Base-by-base conservation (phyloP, 2,113 vertebrate genomes). In the Taurulus bubalis region DNA sequence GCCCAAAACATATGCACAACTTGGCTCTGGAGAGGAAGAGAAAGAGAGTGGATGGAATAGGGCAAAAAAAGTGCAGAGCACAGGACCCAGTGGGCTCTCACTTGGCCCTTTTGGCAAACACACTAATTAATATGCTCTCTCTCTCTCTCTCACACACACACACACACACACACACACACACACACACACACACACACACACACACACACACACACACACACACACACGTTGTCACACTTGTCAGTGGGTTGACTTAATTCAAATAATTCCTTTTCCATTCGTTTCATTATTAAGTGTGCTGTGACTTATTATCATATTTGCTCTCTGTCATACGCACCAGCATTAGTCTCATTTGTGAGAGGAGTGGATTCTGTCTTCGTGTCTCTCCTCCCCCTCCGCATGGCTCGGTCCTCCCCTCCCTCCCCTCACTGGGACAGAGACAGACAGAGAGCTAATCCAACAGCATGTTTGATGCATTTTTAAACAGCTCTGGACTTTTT, bases 401-500 rank as follows among this genome's bases (percentile, higher is more conserved):
- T n/a, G 47, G 68, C 75, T 42, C 34, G 40, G 55, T 62, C 76
- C 67, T 71, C 60, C 28, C 82, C 24, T 63, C 78, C 49, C 80
- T 62, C 67, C 51, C 80, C 34, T 82, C 69, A 58, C 64, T 2
- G 42, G 85, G 85, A 90, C 85, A 59, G 55, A 85, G 78, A 88
- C 67, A 91, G 91, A 89, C 75, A 83, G 90, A 81, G 77, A 79
- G 87, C 87, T 93, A 94, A 92, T 95, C 91, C 91, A 91, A 90
- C 92, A 90, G 89, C 89, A 91, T 94, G 94, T 94, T 95, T 94
- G 93, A 95, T 95, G 92, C 94, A 95, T 95, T 95, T 95, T 95
- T 95, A 94, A 95, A 93, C 91, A 94, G 93, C 92, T 85, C 83
- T 89, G 90, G 93, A 94, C 91, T 87, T 89, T 92, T 91, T 90